A percentile compares a stretch with the other conserved stretches of the same genome.
Conservation (phyloP, 2,888 invertebrate genomes). For the Lydus trimaculatus region DNA sequence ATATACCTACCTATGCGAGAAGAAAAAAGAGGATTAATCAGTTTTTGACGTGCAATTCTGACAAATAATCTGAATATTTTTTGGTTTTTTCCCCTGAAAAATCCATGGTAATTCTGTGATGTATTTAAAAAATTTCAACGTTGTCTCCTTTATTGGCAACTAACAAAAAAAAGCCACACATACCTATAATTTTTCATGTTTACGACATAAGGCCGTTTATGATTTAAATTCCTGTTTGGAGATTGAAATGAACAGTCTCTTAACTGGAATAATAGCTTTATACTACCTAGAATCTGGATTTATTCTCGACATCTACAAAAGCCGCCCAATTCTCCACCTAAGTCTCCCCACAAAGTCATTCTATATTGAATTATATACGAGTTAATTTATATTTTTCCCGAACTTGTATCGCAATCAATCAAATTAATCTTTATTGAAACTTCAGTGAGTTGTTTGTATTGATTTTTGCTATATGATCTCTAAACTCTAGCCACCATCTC, state of each 20-base stretch:
- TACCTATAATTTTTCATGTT: conserved; percentile 1
- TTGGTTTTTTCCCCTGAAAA: background rate
- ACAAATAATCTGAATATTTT: background rate
- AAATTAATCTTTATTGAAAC: background rate
- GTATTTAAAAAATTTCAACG: background rate
- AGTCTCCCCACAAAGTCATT: background rate
- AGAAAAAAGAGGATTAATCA: background rate
- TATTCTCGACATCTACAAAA: conserved; percentile 16
- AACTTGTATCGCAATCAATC: background rate
- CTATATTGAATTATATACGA: conserved; percentile 24
- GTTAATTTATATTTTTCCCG: conserved; percentile 18
- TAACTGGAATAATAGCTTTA: conserved; percentile 25
- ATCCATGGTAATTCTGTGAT: background rate
- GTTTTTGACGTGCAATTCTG: background rate
- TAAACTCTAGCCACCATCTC: background rate
- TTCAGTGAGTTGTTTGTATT: background rate
- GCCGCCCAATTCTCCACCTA: conserved; percentile 17
- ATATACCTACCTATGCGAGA: background rate
- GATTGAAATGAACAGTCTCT: conserved; percentile 27
- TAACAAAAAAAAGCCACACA: background rate
- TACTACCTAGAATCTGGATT: conserved; percentile 26
- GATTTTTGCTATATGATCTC: background rate
- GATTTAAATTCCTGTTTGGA: conserved; percentile 23
- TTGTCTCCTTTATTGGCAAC: no score
- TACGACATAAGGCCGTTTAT: conserved; percentile 12